Evolutionary conservation across 1,140 invertebrate species (phyloP), one percentile per base, ranked within the genome.

Genomic region (Eueides isabella): DNA sequence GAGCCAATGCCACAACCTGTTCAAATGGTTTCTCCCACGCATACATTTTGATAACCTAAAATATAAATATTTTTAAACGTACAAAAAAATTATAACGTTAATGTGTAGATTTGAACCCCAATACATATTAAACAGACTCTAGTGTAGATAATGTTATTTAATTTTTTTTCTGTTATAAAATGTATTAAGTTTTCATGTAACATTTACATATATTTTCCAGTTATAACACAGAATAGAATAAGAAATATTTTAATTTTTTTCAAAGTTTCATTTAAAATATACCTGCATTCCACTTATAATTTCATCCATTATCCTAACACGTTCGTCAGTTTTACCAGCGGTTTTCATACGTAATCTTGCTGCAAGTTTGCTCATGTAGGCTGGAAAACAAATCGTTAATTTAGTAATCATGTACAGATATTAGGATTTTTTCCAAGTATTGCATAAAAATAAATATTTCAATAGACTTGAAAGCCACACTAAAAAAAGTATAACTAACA

Each of bases 41-140:
- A 91, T 98, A 97, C 95, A 98, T 97, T 94, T 98, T 98, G 74
- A 98, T 97, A 23, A 97, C 94, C 90, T 96, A 2, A 95, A 95
- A 80, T n/a, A 61, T 70, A 30, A 62, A 48, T 23, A 61, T 67
- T 33, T 1, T 55, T 9, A 19, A 26, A 55, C 2, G 2, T 26
- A 55, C 48, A 55, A 26, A 55, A 44, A 12, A 55, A 23, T n/a
- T 19, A 23, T 55, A 55, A 55, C 23, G 5, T 4, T 55, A 55
- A 55, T 55, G 48, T 55, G 48, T 26, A 55, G 48, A 55, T 55
- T 23, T 55, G 26, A 55, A 55, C 23, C 6, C 7, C n/a, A 23
- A 48, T 48, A 9, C 41, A 48, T 48, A 48, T 48, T 48, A 48
- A 48, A 48, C 19, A 48, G 41, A 48, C 6, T 19, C 48, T 12